phyloP scores from a whole-genome alignment of 2,797 vertebrate species.

The Gadopsis bispinosus region DNA sequence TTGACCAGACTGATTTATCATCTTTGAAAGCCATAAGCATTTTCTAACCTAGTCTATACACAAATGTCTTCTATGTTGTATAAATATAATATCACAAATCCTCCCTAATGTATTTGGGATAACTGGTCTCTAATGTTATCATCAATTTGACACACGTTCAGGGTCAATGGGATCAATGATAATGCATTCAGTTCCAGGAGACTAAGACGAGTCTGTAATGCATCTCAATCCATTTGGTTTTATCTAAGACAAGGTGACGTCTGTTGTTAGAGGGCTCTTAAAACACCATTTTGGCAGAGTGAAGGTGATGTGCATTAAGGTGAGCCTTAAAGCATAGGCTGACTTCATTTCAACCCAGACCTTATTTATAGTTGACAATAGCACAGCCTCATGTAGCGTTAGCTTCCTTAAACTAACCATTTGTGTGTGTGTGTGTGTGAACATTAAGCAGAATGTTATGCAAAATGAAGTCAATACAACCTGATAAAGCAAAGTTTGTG shows the following conservation, averaged over 20 bases:
- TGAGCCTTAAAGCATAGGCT: conserved; percentile 3
- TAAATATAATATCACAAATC: conserved; percentile 16
- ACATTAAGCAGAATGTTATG: background rate
- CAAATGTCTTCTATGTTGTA: background rate
- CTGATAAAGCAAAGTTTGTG: background rate
- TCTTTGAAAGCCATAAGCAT: background rate
- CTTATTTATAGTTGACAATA: background rate
- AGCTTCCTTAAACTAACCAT: background rate
- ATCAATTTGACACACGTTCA: conserved; percentile 39
- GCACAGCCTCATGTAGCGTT: background rate
- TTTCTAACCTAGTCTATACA: background rate
- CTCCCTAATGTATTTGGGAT: conserved; percentile 26
- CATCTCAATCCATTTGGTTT: conserved; percentile 66
- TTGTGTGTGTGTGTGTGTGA: too few relatives aligned
- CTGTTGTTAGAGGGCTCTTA: background rate
- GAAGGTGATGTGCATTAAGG: background rate
- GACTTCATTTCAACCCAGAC: background rate
- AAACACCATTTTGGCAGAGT: conserved; percentile 23
- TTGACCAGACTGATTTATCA: background rate
- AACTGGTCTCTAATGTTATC: conserved; percentile 28
- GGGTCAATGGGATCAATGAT: conserved; percentile 23
- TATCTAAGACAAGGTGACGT: conserved; percentile 36
- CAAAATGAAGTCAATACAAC: background rate
- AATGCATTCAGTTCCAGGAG: conserved; percentile 40
- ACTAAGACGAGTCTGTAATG: conserved; percentile 37